phyloP scores from a whole-genome alignment of 2,113 vertebrate species.

The Helogale parvula region DNA sequence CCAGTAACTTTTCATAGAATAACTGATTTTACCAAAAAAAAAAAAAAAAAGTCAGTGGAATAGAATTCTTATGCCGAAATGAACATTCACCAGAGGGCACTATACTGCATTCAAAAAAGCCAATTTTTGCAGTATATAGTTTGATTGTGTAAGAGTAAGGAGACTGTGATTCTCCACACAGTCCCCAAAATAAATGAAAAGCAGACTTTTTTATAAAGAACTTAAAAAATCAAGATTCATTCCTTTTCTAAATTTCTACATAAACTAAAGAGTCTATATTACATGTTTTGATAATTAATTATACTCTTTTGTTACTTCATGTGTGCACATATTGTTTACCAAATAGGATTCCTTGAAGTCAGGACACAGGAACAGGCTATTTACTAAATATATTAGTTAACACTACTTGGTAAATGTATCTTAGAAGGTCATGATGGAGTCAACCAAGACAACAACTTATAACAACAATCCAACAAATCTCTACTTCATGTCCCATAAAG shows the following conservation, averaged over 20 bases:
- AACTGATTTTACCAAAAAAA: background rate
- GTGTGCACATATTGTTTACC: background rate
- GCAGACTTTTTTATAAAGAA: background rate
- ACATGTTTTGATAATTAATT: background rate
- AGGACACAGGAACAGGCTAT: background rate
- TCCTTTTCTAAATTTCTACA: constrained; percentile 23
- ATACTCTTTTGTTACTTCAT: background rate
- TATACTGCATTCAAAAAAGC: background rate
- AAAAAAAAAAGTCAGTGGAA: background rate
- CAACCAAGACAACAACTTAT: background rate
- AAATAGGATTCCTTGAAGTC: background rate
- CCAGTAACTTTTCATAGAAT: background rate
- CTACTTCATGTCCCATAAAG: background rate
- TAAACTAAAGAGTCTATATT: background rate
- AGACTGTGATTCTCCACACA: background rate
- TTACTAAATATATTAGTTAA: constrained; percentile 31
- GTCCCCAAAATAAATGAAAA: constrained; percentile 38
- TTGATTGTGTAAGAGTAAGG: constrained; percentile 11
- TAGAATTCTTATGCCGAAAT: background rate
- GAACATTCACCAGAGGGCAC: constrained; percentile 64
- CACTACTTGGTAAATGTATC: background rate
- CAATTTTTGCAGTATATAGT: background rate
- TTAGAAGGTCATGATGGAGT: background rate
- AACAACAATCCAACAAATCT: background rate
- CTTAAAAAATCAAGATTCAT: background rate